Evolutionary conservation across 2,113 vertebrate species (phyloP).

Genomic region (Tachysurus vachellii): DNA sequence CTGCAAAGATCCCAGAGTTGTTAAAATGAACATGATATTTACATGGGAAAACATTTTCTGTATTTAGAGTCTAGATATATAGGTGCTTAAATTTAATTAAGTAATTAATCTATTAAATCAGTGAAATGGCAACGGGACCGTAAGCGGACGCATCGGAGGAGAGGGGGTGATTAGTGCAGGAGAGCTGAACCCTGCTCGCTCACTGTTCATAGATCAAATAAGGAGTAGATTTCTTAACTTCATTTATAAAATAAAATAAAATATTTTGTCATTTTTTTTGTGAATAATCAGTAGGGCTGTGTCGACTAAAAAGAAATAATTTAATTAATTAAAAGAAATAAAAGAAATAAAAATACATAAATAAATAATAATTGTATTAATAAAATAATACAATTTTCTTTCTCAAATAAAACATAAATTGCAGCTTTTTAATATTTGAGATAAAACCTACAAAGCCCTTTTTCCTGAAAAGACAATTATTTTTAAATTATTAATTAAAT

Average conservation of each 20-base stretch:
- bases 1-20: not conserved
- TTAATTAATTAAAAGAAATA: no score
- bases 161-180: conserved; percentile 20
- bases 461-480: not conserved
- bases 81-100: not conserved
- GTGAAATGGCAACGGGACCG: conserved; percentile 18
- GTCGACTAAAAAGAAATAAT: not conserved
- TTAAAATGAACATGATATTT: not conserved
- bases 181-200: not conserved
- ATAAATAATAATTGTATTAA: no score
- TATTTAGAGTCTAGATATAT: not conserved
- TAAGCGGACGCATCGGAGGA: conserved; percentile 40
- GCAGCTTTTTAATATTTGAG: not conserved
- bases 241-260: no score
- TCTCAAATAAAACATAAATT: not conserved
- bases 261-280: no score
- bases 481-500: not conserved
- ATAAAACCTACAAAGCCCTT: not conserved
- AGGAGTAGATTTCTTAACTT: not conserved
- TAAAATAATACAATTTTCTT: no score
- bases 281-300: not conserved
- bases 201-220: conserved; percentile 40
- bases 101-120: conserved; percentile 52
- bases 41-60: not conserved
- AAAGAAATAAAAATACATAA: no score